A percentile compares a stretch with the other conserved stretches of the same genome.
These are phyloP conservation scores for Stichopus horrens DNA, from an alignment of 53 echinoderm and acorn worm species.

Conservation along the genomic window DNA sequence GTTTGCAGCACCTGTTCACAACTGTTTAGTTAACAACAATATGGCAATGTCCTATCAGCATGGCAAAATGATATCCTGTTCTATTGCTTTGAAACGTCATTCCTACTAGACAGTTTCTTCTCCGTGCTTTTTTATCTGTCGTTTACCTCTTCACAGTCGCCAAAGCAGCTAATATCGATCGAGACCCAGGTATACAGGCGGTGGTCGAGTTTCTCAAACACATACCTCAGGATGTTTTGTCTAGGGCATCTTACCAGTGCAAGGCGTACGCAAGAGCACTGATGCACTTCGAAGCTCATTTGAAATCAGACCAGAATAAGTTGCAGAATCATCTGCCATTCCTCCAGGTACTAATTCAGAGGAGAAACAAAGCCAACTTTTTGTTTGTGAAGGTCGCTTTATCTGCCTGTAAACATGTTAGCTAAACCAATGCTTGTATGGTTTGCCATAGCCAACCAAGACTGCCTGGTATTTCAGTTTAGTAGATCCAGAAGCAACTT, in stretches of 20 bases:
- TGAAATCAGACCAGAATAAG: constrained; percentile 62
- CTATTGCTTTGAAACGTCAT: too few relatives aligned
- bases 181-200: constrained; percentile 58
- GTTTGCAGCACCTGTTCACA: too few relatives aligned
- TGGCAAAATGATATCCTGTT: too few relatives aligned
- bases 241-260: constrained; percentile 92
- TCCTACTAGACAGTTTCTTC: too few relatives aligned
- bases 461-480: neutral
- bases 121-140: too few relatives aligned
- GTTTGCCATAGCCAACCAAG: neutral
- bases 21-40: too few relatives aligned
- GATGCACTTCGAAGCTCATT: constrained; percentile 90
- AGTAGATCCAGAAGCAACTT: neutral
- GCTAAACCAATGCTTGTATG: neutral
- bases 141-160: neutral
- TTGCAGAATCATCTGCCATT: constrained; percentile 86
- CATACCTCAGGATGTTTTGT: constrained; percentile 91
- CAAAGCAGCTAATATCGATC: constrained; percentile 37
- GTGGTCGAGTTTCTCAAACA: constrained; percentile 75
- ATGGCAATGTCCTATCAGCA: too few relatives aligned
- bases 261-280: constrained; percentile 87
- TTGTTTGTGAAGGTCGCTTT: neutral
- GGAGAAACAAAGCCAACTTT: neutral
- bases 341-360: constrained; percentile 68
- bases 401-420: neutral